Evolutionary conservation across 1,140 invertebrate species (phyloP), one percentile per base, ranked within the genome.

Genomic region (Prorops nasuta): DNA sequence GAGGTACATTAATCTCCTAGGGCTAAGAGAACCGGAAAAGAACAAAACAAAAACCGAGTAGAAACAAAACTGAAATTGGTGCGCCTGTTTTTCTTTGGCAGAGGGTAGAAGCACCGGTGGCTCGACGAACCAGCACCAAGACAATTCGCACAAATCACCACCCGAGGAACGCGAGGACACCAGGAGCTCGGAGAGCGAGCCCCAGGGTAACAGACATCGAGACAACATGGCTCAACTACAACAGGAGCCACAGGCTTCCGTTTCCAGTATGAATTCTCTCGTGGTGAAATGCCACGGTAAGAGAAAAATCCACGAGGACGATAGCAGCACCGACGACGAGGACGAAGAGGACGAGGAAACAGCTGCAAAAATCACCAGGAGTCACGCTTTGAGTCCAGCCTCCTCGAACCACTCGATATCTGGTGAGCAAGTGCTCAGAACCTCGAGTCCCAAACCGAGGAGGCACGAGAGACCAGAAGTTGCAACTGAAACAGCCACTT

Each of bases 51-150:
- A n/a, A n/a, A n/a, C n/a, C n/a, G n/a, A n/a, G n/a, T n/a, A n/a
- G n/a, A n/a, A n/a, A n/a, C n/a, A n/a, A n/a, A n/a, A n/a, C n/a
- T n/a, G n/a, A n/a, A n/a, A n/a, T n/a, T n/a, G n/a, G n/a, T n/a
- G n/a, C n/a, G n/a, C n/a, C n/a, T n/a, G n/a, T n/a, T n/a, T n/a
- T n/a, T n/a, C n/a, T n/a, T n/a, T n/a, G n/a, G n/a, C 59, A 82
- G 81, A 82, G 70, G 83, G 81, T 45, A 69, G 80, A 57, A 83
- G 74, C 51, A 81, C 77, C 57, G 81, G 81, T 49, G 80, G 80
- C 9, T 71, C 80, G n/a, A 58, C 81, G 10, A 82, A 81, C 56
- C 77, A 77, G 48, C 76, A 78, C 44, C 76, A 79, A 40, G 78
- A 82, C 22, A 72, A 82, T 51, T 72, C 72, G 45, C 60, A 76